A percentile compares a stretch with the other conserved stretches of the same genome.
Conservation (phyloP, 1,140 invertebrate species). For the Zaprionus ornatus region DNA sequence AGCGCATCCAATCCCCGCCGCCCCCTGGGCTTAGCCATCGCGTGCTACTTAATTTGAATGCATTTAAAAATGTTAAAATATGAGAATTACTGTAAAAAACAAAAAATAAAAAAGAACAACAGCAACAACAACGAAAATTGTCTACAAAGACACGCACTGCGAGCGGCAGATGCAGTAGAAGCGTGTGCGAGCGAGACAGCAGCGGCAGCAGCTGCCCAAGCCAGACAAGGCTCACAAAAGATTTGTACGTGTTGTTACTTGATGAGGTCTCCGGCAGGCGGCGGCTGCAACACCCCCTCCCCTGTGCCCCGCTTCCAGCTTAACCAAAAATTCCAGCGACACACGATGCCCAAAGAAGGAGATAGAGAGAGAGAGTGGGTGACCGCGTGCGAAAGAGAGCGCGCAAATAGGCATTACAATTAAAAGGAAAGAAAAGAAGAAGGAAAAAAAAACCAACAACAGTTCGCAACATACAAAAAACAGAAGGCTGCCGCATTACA, state of each 20-base stretch:
- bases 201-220: conserved; percentile 15
- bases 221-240: conserved; percentile 60
- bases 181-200: conserved; percentile 17
- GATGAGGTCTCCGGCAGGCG: conserved; percentile 50
- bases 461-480: conserved; percentile 43
- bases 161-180: conserved; percentile 38
- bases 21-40: conserved; percentile 4
- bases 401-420: conserved; percentile 69
- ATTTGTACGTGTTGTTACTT: conserved; percentile 80
- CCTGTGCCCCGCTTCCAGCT: conserved; percentile 19
- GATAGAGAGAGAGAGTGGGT: not conserved
- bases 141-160: conserved; percentile 65
- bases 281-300: not conserved
- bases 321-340: conserved; percentile 50
- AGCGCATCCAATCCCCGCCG: not conserved
- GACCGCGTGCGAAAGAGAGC: conserved; percentile 4
- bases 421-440: conserved; percentile 51
- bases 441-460: not conserved
- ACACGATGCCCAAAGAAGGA: conserved; percentile 27
- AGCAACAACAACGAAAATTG: conserved; percentile 31
- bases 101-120: conserved; percentile 4
- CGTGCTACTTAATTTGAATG: conserved; percentile 72
- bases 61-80: conserved; percentile 83
- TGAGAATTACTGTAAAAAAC: conserved; percentile 56
- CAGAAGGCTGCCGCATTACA: conserved; percentile 46